Evolutionary conservation across 2,113 vertebrate species (phyloP), one percentile per base, ranked within the genome.

Genomic region (Mungos mungo): DNA sequence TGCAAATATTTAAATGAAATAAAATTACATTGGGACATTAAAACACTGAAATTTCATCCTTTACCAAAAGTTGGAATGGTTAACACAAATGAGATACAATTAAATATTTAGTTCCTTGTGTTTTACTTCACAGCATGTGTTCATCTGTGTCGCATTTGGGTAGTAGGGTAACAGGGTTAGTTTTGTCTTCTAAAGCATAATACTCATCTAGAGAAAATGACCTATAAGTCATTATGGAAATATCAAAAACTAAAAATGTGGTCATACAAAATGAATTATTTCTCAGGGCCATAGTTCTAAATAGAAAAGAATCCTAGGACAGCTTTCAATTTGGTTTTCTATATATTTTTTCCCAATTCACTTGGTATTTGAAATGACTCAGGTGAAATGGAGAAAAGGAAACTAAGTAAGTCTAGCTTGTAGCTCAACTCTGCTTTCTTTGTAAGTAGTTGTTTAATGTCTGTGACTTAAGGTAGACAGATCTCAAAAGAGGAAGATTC

Each of bases 71-170:
- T 71, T 94, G 19, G 63, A 89, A 95, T 92, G 57, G 41, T 92
- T 95, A 97, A 91, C 60, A 92, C 41, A 94, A 96, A 92, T 90
- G 25, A 31, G 92, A 29, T 76, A 47, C 8, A 50, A 95, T 96
- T 54, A 92, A 95, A 85, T 92, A 97, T 88, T 95, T 95, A 77
- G 57, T 88, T 87, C 41, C 7, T 95, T 94, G 60, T 96, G 54
- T 82, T 96, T 94, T 79, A 89, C 68, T 90, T 94, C 89, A 86
- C n/a, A 87, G 41, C 45, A 52, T 95, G 50, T 41, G 57, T 72
- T 96, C 29, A 66, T 88, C 60, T 95, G 31, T 83, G 85, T 92
- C 38, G 71, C 57, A 93, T 82, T 92, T 80, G 87, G 41, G n/a
- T 65, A 69, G 88, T 18, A 81, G 10, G 18, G 15, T 74, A 72